These are phyloP conservation scores for Neogobius melanostomus DNA, from an alignment of 2,113 vertebrate species.

Conservation along the genomic window DNA sequence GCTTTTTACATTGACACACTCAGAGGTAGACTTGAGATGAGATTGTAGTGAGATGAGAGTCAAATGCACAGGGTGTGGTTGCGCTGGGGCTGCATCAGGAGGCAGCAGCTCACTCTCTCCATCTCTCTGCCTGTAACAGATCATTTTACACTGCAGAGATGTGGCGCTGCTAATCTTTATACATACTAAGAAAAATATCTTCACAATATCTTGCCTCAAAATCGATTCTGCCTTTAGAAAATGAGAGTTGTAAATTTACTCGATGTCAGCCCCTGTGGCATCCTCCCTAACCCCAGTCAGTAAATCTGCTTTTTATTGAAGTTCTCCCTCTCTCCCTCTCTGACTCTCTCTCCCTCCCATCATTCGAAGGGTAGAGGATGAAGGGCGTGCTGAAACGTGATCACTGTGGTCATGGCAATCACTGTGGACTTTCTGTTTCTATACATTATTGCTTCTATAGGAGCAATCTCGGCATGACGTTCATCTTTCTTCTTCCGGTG, in stretches of 20 bases:
- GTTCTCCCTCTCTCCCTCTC: conserved; percentile 22
- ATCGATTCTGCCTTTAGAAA: conserved; percentile 28
- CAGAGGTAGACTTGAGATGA: conserved; percentile 24
- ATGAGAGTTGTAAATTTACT: conserved; percentile 41
- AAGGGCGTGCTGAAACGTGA: conserved; percentile 16
- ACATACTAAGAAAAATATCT: conserved; percentile 28
- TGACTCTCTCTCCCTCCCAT: conserved; percentile 3
- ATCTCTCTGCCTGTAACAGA: conserved; percentile 39
- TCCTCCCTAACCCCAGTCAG: conserved; percentile 17
- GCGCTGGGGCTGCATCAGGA: conserved; percentile 41
- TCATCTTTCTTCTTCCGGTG: conserved; percentile 7
- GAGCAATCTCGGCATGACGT: conserved; percentile 4
- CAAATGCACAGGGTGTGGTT: conserved; percentile 58
- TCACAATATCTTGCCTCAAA: conserved; percentile 9
- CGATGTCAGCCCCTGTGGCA: conserved; percentile 10
- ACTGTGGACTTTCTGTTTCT: conserved; percentile 24
- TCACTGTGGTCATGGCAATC: conserved; percentile 26
- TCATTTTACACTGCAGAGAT: conserved; percentile 47
- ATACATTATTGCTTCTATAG: conserved; percentile 19
- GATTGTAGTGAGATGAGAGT: conserved; percentile 3
- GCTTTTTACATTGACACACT: neutral
- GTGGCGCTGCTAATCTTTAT: neutral
- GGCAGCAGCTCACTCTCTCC: conserved; percentile 18
- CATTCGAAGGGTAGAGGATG: conserved; percentile 7
- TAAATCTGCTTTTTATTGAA: conserved; percentile 62